Conservation (phyloP, 1,140 invertebrate species). For the Orussus abietinus region DNA sequence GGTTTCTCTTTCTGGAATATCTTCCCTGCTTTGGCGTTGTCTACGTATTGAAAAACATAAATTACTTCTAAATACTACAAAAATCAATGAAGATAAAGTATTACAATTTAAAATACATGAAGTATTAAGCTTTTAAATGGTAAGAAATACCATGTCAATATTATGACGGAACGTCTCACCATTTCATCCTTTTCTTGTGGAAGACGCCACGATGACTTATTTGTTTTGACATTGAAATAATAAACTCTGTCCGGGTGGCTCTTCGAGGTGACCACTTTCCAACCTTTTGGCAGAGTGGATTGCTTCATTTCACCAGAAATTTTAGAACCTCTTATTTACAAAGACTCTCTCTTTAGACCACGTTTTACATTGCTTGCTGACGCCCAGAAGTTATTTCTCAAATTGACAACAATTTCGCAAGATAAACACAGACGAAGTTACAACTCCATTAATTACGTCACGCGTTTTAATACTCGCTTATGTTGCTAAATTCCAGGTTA, state of each 20-base stretch:
- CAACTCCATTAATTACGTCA: neutral
- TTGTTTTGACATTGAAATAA: conserved; percentile 39
- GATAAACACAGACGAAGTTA: neutral
- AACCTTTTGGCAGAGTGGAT: conserved; percentile 28
- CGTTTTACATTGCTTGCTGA: neutral
- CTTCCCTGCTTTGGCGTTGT: no score
- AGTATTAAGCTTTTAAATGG: neutral
- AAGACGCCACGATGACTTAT: conserved; percentile 28
- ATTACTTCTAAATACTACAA: neutral
- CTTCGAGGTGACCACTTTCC: conserved; percentile 32
- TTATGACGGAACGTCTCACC: conserved; percentile 7
- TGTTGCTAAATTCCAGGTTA: neutral
- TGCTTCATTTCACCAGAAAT: conserved; percentile 18
- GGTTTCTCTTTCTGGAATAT: conserved; percentile 7
- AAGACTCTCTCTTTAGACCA: neutral
- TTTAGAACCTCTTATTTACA: neutral
- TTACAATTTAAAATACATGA: neutral
- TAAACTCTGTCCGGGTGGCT: conserved; percentile 32
- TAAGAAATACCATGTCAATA: neutral
- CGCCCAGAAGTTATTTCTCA: neutral
- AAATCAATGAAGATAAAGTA: neutral
- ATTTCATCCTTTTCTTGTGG: conserved; percentile 7
- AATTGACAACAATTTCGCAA: neutral
- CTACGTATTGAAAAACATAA: no score
- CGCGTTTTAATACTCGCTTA: neutral